Evolutionary conservation across 2,113 vertebrate species (phyloP), one percentile per base, ranked within the genome.

Genomic region (Odontesthes bonariensis): DNA sequence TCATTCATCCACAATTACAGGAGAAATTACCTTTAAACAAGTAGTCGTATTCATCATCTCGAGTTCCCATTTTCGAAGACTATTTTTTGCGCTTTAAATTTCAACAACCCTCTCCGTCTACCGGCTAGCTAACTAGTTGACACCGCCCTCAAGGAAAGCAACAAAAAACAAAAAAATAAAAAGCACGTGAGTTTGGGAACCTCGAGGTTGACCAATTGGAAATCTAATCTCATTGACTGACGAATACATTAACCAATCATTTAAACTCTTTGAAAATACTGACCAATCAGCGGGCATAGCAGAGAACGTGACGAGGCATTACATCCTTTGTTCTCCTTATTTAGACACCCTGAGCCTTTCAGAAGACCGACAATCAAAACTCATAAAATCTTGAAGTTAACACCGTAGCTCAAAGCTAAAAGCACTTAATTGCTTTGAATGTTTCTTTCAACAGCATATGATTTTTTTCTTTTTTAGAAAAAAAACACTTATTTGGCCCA

Each of bases 1-100:
- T 57, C 66, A 19, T 20, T 51, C 0, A 13, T 13, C 3, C 40
- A 6, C 31, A 0, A 17, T 14, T 19, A 16, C 8, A 38, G 0
- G 11, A 27, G 9, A 54, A 38, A 54, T 84, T 84, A 94, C 94
- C 94, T 94, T 95, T 95, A 68, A 95, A 94, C 77, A 95, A 81
- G 84, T 94, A 95, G 84, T 95, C 93, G 59, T 95, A 95, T 78
- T 95, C 94, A 20, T 95, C 94, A 58, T 95, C 94, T 56, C 94
- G 83, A 64, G 89, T 93, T 61, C 94, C 94, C 94, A 95, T 95
- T 63, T 67, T 33, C 5, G 19, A 53, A 0, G 16, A 51, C 6
- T 13, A 33, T 6, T 69, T 68, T 82, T 86, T 75, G 10, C 6
- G 2, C 32, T 17, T 73, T 51, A 47, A 68, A 64, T 73, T 81